Base-by-base conservation (phyloP, 2,113 vertebrate species). In the Leptobrachium ailaonicum region DNA sequence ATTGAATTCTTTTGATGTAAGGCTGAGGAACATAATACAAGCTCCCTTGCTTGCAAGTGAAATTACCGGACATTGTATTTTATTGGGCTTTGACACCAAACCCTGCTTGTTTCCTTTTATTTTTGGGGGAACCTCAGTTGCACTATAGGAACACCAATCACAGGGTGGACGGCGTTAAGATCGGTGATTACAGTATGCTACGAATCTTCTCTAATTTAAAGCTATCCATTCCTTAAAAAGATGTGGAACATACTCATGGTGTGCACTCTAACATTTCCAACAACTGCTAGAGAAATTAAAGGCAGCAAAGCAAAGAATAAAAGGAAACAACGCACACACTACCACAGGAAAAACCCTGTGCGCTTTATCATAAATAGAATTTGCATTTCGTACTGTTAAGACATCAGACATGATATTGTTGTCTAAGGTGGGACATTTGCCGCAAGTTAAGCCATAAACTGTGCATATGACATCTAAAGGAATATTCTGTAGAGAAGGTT, bases 131-230 rank as follows among this genome's bases (percentile, higher is more conserved):
- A 0, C 82, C 13, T 66, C 67, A 43, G 40, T 62, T 0, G 41
- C 5, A 74, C 41, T 68, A 58, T 72, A 76, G 50, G n/a, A 14
- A 9, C 2, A 2, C 9, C 42, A 12, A 1, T 5, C 11, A 10
- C 44, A 76, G 45, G 14, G 3, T 47, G 9, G 20, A 12, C 6
- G 32, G 14, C n/a, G 2, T 1, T 20, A 44, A 71, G 72, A 40
- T 8, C 53, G 6, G 2, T n/a, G 1, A 20, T 79, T 78, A 56
- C 68, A 11, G 45, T 71, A 82, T 68, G 11, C 6, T 62, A 68
- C 58, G 66, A 77, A 68, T 47, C 45, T 14, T 77, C 75, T 69
- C 69, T 77, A 76, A 76, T 76, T 76, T 76, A 41, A 32, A 68
- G 40, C 47, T 45, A 54, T 67, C 75, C 42, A 66, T 67, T 67